These are phyloP conservation scores for Alfaro cultratus DNA, from an alignment of 2,797 vertebrate species.

Conservation along the genomic window DNA sequence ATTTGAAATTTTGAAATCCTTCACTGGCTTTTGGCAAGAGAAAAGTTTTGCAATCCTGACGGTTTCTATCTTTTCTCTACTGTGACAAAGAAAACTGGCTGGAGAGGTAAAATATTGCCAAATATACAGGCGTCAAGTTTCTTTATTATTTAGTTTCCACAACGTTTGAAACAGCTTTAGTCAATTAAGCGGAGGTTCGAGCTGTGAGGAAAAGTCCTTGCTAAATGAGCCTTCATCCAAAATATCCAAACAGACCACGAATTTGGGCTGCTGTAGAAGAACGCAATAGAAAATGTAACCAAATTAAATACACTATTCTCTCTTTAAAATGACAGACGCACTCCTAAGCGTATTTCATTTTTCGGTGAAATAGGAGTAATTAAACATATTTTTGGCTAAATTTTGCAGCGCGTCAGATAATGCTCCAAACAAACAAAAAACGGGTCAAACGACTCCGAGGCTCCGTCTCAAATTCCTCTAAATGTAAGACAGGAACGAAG, in stretches of 20 bases:
- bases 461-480: slow-evolving; percentile 8
- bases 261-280: neutral
- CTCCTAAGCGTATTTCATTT: neutral
- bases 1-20: slow-evolving; percentile 28
- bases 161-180: slow-evolving; percentile 5
- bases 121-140: neutral
- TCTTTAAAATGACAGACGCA: neutral
- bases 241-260: slow-evolving; percentile 7
- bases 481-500: neutral
- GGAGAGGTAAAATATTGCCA: neutral
- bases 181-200: slow-evolving; percentile 15
- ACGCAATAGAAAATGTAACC: neutral
- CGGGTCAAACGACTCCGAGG: slow-evolving; percentile 27
- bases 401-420: slow-evolving; percentile 44
- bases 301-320: no score
- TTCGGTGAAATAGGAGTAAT: neutral
- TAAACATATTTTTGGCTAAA: neutral
- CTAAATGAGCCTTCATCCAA: neutral
- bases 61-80: neutral
- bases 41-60: slow-evolving; percentile 22
- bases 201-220: slow-evolving; percentile 1
- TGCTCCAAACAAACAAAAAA: slow-evolving; percentile 67
- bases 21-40: slow-evolving; percentile 12
- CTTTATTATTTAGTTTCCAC: neutral
- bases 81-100: neutral